Conservation (phyloP, 2,888 invertebrate genomes). For the Megamerina dolium region DNA sequence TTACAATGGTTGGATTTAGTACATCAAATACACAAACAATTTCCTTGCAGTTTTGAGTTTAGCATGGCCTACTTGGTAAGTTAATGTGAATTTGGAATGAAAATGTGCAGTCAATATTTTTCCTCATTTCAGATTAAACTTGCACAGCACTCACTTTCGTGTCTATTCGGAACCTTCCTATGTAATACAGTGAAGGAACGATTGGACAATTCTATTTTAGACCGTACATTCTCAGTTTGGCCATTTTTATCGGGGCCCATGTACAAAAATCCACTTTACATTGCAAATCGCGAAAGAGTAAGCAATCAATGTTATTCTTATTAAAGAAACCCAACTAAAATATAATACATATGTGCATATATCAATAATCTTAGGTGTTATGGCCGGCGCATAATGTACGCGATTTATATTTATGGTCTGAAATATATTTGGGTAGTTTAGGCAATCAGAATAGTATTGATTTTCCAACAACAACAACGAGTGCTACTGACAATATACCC, state of each 20-base stretch:
- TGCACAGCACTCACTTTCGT: constrained; percentile 91
- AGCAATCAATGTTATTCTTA: neutral
- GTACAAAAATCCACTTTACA: constrained; percentile 83
- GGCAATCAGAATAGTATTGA: constrained; percentile 50
- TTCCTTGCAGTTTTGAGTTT: constrained; percentile 92
- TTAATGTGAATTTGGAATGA: constrained; percentile 4
- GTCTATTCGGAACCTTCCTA: constrained; percentile 94
- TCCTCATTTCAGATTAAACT: constrained; percentile 71
- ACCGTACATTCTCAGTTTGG: constrained; percentile 81
- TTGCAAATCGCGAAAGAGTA: constrained; percentile 49
- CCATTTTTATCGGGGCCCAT: constrained; percentile 70
- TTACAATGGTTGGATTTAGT: constrained; percentile 97
- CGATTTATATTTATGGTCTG: constrained; percentile 76
- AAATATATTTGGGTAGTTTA: constrained; percentile 68
- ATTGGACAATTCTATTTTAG: constrained; percentile 57
- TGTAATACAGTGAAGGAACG: constrained; percentile 80
- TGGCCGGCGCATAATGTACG: constrained; percentile 83
- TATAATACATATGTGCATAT: neutral
- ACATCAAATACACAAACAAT: constrained; percentile 82
- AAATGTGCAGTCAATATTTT: neutral
- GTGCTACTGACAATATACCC: constrained; percentile 35
- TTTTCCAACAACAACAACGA: constrained; percentile 44
- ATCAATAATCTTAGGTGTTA: constrained; percentile 59
- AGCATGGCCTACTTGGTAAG: constrained; percentile 84
- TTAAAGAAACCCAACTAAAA: neutral